A percentile compares a stretch with the other conserved stretches of the same genome.
phyloP scores from a whole-genome alignment of 2,113 vertebrate genomes.

The Eudyptes chrysolophus region DNA sequence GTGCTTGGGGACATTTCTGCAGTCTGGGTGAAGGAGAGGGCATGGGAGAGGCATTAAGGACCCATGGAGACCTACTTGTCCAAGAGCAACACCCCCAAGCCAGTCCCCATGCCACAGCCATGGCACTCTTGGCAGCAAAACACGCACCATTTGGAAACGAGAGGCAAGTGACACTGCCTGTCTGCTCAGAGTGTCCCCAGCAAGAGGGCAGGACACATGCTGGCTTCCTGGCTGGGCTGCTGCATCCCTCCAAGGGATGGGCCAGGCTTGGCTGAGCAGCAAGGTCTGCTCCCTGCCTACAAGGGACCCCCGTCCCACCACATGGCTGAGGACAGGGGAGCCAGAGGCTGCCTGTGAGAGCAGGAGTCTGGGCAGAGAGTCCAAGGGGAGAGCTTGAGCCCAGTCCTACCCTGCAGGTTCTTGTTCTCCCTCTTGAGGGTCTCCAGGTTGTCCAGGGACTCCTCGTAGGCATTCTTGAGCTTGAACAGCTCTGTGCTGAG shows the following conservation, averaged over 20 bases:
- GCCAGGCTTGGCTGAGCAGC: background rate
- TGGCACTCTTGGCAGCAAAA: accelerated
- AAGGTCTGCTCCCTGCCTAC: background rate
- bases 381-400: background rate
- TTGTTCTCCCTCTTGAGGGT: conserved; percentile 92
- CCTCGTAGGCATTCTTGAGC: conserved; percentile 90
- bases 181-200: background rate
- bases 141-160: no score
- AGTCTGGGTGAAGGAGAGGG: background rate
- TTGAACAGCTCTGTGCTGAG: conserved; percentile 95
- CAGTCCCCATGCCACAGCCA: background rate
- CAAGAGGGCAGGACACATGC: background rate
- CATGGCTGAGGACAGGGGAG: background rate
- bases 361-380: background rate
- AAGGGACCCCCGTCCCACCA: background rate
- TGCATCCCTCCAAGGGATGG: background rate
- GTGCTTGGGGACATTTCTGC: background rate
- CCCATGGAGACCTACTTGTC: background rate
- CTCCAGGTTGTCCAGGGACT: conserved; percentile 89
- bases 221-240: background rate
- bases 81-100: background rate
- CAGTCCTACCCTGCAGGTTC: conserved; percentile 87
- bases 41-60: background rate
- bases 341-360: background rate
- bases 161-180: background rate